Base-by-base conservation (phyloP, 2,888 invertebrate species). In the Prosopocoilus inquinatus region DNA sequence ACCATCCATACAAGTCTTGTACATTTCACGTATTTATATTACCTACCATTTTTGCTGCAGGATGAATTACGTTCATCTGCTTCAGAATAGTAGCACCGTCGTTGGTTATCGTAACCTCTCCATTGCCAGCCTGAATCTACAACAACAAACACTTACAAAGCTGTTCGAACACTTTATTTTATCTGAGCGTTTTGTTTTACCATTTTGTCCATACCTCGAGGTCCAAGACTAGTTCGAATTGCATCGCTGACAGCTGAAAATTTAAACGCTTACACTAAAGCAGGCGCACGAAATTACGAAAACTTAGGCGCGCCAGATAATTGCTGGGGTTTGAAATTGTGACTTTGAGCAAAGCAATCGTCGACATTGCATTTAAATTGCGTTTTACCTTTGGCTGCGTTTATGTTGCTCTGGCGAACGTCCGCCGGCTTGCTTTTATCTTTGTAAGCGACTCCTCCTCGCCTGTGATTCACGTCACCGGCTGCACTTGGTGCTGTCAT, bases 141-240 rank as follows among this genome's bases (percentile, higher is more conserved):
- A 80, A 44, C 5, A 51, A 44, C 48, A 28, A 51, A 28, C n/a
- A 38, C 9, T 35, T 48, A 58, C 41, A 28, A 36, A 35, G 16
- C 8, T 39, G 41, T 2, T 52, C n/a, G n/a, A n/a, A 36, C 39
- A 38, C 48, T 41, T 53, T 51, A 20, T 45, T 9, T 44, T 11
- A 44, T 36, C 20, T 32, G 38, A 8, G 13, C 9, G 46, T 33
- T 47, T 43, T 48, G 20, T 35, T 20, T 77, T 82, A 93, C 92
- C 99, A 99, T 99, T 85, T 99, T 99, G 75, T 99, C 99, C 99
- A 99, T 99, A 61, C 99, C 98, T 66, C 94, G 86, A 13, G 99
- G 99, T 3, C 99, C 99, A 78, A 99, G 83, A 80, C 97, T 97
- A 9, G 99, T 99, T 59, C 98, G 89, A 70, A 99, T 94, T 9